Evolutionary conservation across 1,140 invertebrate genomes (phyloP).

Genomic region (Orussus abietinus): DNA sequence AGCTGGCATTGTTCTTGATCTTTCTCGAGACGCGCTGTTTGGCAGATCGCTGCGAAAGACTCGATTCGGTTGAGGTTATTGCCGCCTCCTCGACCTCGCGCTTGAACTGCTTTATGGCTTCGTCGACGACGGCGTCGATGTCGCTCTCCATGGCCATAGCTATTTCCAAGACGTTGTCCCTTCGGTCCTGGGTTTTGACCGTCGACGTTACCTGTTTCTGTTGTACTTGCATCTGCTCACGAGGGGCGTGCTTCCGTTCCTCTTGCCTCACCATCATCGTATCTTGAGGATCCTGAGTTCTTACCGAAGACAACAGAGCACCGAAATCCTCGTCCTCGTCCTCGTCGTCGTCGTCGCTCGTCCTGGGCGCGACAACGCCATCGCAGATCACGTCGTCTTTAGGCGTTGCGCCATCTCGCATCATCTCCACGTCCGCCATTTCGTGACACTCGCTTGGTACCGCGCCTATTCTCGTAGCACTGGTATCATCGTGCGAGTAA

Average conservation of each 20-base stretch:
- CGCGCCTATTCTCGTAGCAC: constrained; percentile 9
- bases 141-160: constrained; percentile 43
- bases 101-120: constrained; percentile 34
- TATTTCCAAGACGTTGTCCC: constrained; percentile 38
- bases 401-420: neutral
- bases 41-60: too few relatives aligned
- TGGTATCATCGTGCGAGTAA: constrained; percentile 5
- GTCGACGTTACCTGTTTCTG: constrained; percentile 26
- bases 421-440: constrained; percentile 16
- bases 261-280: neutral
- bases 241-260: neutral
- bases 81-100: constrained; percentile 37
- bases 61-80: too few relatives aligned
- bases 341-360: constrained; percentile 21
- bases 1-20: constrained; percentile 44
- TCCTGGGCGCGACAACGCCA: constrained; percentile 4
- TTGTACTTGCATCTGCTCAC: constrained; percentile 23
- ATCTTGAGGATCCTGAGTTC: neutral
- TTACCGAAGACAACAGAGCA: too few relatives aligned
- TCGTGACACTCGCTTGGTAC: constrained; percentile 12
- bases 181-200: constrained; percentile 45
- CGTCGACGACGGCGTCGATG: constrained; percentile 33
- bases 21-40: too few relatives aligned
- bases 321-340: constrained; percentile 15
- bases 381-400: constrained; percentile 1